Conservation (phyloP, 2,113 vertebrate species). For the Macaca mulatta region DNA sequence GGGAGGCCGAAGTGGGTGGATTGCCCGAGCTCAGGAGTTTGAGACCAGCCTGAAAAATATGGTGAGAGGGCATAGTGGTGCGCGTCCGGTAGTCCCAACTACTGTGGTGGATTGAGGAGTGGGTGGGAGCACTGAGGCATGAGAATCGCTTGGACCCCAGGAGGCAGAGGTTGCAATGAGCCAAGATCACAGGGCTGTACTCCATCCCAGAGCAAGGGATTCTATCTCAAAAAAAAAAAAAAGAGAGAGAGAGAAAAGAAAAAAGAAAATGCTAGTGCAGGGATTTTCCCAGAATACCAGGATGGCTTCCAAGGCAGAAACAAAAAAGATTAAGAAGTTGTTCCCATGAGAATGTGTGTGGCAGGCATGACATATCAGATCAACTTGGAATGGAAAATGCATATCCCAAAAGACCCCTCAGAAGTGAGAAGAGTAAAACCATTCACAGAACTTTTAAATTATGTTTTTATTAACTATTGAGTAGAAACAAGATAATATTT, state of each 20-base stretch:
- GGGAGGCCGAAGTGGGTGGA: not conserved
- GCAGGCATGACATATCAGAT: not conserved
- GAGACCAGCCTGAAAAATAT: no score
- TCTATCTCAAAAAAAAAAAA: no score
- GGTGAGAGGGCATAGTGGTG: no score
- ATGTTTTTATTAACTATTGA: not conserved
- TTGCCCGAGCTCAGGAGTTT: not conserved
- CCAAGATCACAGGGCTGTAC: no score
- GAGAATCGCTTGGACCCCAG: no score
- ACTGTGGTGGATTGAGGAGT: no score
- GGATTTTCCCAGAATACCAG: not conserved
- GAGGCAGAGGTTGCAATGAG: no score
- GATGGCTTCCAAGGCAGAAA: not conserved
- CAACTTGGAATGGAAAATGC: not conserved
- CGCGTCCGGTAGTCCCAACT: no score
- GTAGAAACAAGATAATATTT: not conserved
- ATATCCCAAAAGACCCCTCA: not conserved
- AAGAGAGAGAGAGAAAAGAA: rapidly evolving
- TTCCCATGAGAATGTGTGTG: not conserved
- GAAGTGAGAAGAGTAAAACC: not conserved
- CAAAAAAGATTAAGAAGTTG: not conserved
- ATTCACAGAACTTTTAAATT: not conserved
- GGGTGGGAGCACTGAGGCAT: no score
- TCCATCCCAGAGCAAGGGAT: no score
- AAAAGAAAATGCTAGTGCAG: not conserved